phyloP scores from a whole-genome alignment of 1,140 invertebrate genomes.

The Hermetia illucens region DNA sequence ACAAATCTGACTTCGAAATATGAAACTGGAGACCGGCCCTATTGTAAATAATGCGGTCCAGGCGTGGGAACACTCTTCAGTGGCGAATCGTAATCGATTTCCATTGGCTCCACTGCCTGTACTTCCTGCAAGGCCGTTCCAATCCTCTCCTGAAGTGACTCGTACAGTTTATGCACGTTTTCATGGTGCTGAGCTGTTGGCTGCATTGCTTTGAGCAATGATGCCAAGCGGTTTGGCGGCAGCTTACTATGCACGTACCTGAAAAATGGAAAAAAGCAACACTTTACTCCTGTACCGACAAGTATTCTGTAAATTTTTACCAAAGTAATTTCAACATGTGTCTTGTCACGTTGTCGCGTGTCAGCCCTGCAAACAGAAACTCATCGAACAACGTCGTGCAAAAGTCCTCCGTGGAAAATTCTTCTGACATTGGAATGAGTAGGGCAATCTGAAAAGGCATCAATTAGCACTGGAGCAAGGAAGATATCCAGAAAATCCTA shows the following conservation, averaged over 20 bases:
- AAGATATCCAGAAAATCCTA: constrained; percentile 21
- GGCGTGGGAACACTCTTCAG: constrained; percentile 74
- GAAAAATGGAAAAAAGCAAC: constrained; percentile 1
- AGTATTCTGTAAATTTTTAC: constrained; percentile 53
- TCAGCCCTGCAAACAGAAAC: constrained; percentile 81
- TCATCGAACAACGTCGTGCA: constrained; percentile 93
- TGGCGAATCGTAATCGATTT: constrained; percentile 68
- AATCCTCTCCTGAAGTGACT: constrained; percentile 64
- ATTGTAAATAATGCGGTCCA: constrained; percentile 45
- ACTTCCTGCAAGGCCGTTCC: constrained; percentile 48
- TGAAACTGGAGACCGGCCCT: too few species aligned
- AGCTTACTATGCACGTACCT: constrained; percentile 74
- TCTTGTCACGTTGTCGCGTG: constrained; percentile 81
- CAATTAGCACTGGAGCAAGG: constrained; percentile 6
- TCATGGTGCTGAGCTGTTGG: constrained; percentile 75
- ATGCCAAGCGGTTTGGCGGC: constrained; percentile 60
- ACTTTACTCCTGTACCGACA: neutral
- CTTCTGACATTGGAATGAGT: constrained; percentile 78
- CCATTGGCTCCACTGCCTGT: constrained; percentile 36
- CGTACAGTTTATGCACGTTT: constrained; percentile 65
- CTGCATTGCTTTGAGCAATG: constrained; percentile 75
- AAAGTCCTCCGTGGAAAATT: constrained; percentile 87
- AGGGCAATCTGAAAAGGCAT: constrained; percentile 49
- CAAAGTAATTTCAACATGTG: constrained; percentile 86
- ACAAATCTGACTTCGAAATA: too few species aligned